Conservation (phyloP, 2,797 vertebrate species). For the Enteromius unitaeniatus region DNA sequence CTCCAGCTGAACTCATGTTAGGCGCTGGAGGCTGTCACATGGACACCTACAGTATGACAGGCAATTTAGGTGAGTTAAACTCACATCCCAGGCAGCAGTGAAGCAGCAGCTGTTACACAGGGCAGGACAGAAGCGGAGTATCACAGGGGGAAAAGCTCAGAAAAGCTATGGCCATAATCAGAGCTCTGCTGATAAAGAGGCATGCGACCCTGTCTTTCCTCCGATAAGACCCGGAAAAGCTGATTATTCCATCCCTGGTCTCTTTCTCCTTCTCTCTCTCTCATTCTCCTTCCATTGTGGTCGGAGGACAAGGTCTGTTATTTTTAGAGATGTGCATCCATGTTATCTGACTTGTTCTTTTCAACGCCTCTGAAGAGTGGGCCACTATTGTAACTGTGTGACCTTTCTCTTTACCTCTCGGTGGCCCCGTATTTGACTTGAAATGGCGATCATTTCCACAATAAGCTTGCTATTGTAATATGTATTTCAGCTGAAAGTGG, state of each 20-base stretch:
- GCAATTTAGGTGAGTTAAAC: conserved; percentile 51
- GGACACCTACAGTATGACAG: conserved; percentile 51
- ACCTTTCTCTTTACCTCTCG: conserved; percentile 75
- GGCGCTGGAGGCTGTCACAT: conserved; percentile 53
- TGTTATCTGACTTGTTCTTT: conserved; percentile 84
- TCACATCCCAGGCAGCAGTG: conserved; percentile 42
- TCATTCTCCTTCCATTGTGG: conserved; percentile 69
- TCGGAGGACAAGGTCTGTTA: conserved; percentile 73
- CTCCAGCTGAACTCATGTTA: conserved; percentile 29
- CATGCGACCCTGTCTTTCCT: conserved; percentile 82
- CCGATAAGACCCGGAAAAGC: conserved; percentile 89
- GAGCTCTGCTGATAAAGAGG: conserved; percentile 81
- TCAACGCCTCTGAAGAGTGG: conserved; percentile 78
- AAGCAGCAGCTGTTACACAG: conserved; percentile 39
- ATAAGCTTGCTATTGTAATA: background rate
- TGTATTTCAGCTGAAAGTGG: background rate
- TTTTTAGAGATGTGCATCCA: conserved; percentile 79
- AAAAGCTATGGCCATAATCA: conserved; percentile 71
- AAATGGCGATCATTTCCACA: conserved; percentile 1
- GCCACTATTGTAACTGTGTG: conserved; percentile 74
- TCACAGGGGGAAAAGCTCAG: conserved; percentile 61
- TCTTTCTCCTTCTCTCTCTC: conserved; percentile 32
- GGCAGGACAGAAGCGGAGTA: conserved; percentile 33
- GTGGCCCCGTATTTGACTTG: conserved; percentile 34
- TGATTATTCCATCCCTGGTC: conserved; percentile 81